Conservation (phyloP, 1,140 invertebrate species). For the Drosophila yakuba region DNA sequence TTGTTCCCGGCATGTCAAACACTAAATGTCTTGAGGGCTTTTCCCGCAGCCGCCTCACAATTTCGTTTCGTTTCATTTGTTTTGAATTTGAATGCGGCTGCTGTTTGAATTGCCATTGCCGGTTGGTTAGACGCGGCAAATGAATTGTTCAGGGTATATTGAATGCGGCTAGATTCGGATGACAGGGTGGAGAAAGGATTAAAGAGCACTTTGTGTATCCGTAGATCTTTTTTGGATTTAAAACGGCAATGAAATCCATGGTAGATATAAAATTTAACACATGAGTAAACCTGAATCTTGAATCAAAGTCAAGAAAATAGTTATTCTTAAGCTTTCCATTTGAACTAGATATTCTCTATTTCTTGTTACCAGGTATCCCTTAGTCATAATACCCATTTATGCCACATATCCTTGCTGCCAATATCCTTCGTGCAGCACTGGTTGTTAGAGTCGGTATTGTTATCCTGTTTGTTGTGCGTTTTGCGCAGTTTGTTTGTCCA, state of each 20-base stretch:
- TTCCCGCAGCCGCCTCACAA: constrained; percentile 37
- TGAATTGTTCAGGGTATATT: background rate
- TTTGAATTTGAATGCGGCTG: constrained; percentile 65
- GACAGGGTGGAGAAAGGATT: background rate
- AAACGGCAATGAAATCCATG: too few relatives aligned
- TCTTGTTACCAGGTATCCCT: background rate
- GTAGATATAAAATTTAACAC: too few relatives aligned
- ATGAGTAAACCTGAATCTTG: too few relatives aligned
- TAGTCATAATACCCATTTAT: background rate
- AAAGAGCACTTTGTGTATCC: background rate
- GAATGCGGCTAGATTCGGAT: background rate
- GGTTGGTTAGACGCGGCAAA: constrained; percentile 26
- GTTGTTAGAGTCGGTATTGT: constrained; percentile 37
- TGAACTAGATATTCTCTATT: too few relatives aligned
- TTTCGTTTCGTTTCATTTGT: constrained; percentile 72
- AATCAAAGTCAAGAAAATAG: too few relatives aligned
- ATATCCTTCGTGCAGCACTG: constrained; percentile 28
- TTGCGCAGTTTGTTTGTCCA: constrained; percentile 40
- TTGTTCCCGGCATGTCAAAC: constrained; percentile 55
- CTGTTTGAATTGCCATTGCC: constrained; percentile 38
- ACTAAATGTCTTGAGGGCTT: constrained; percentile 64
- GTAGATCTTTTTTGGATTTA: too few relatives aligned
- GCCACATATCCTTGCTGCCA: too few relatives aligned
- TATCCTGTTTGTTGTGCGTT: constrained; percentile 28
- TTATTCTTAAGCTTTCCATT: too few relatives aligned